Evolutionary conservation across 2,113 vertebrate species (phyloP), one percentile per base, ranked within the genome.

Genomic region (Strix aluco): DNA sequence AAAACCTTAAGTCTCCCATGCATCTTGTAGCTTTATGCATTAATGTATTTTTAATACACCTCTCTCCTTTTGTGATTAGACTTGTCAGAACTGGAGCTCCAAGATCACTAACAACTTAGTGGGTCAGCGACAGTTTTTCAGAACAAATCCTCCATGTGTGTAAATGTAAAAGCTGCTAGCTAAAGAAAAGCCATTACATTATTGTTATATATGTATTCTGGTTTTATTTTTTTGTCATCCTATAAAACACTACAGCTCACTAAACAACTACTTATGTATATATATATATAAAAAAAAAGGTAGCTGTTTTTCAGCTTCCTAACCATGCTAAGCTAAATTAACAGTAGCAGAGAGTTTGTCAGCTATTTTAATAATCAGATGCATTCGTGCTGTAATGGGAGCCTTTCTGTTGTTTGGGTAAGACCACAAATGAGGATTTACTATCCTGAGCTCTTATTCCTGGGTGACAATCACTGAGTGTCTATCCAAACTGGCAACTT

Each of bases 11-110:
- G 74, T 97, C 80, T 94, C 54, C 51, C 49, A 74, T 74, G 69
- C 51, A 91, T 81, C 79, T 93, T 90, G 66, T 6, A 78, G 54
- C 32, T 90, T 49, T 88, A 90, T 83, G 29, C 38, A 77, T 86
- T 80, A 88, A 93, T 96, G 29, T 10, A 93, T 96, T 96, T 96
- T 96, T 97, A 94, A 96, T 81, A 62, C 21, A 75, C 4, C 15
- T 73, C 47, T 89, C 92, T 90, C 32, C 42, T 40, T 90, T 74
- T 71, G 66, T 93, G 82, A 79, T 63, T 51, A 85, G 29, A 38
- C 74, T 87, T 93, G 72, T 93, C 91, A 92, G 92, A 96, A 91
- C 17, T 62, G 87, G 67, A 94, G 79, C 58, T 85, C 15, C 52
- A 77, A 90, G 59, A 94, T 81, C 81, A 62, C 70, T 44, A 79